Evolutionary conservation across 1,140 invertebrate species (phyloP).

Genomic region (Heliconius nattereri): DNA sequence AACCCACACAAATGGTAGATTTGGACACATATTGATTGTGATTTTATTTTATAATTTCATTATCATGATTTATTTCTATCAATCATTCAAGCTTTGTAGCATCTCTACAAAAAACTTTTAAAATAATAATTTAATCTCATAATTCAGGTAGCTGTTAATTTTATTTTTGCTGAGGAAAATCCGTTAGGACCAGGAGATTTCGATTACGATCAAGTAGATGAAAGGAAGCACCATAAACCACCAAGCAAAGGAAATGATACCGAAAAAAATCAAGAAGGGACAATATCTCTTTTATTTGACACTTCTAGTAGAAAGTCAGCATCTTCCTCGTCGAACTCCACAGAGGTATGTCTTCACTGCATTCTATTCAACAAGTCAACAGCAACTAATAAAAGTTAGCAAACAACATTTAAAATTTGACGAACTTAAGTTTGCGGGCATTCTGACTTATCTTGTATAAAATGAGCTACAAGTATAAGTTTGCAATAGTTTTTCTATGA

Average conservation of each 20-base stretch:
- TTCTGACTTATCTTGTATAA: too few species aligned
- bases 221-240: neutral
- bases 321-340: slow-evolving; percentile 20
- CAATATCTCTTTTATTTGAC: too few species aligned
- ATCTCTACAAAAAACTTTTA: neutral
- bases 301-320: neutral
- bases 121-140: slow-evolving; percentile 1
- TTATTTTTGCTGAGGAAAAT: slow-evolving; percentile 49
- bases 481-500: too few species aligned
- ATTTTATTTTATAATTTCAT: too few species aligned
- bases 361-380: neutral
- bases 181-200: neutral
- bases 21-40: too few species aligned
- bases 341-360: neutral
- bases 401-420: too few species aligned
- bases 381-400: too few species aligned
- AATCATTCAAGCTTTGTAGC: neutral
- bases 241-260: neutral
- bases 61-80: too few species aligned
- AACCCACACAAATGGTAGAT: too few species aligned
- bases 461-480: too few species aligned
- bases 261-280: neutral
- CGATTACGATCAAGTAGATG: slow-evolving; percentile 2
- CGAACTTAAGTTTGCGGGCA: too few species aligned
- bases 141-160: slow-evolving; percentile 46